Conservation (phyloP, 2,888 invertebrate species). For the Mimachlamys varia region DNA sequence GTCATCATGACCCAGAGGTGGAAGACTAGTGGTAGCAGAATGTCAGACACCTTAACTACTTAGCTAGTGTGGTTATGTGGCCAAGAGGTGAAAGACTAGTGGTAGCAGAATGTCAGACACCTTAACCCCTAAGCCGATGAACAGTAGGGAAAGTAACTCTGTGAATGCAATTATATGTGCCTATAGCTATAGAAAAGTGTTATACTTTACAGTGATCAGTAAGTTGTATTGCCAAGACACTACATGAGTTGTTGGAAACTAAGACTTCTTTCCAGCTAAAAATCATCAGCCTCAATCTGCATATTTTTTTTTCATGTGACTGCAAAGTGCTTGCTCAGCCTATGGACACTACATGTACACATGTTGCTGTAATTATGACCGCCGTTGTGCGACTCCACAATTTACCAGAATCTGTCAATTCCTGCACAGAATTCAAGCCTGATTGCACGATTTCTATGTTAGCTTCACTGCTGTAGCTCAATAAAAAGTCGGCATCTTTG, state of each 20-base stretch:
- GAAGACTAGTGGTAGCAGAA: too few relatives aligned
- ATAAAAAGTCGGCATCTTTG: background rate
- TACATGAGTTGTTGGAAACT: background rate
- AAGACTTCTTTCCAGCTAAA: background rate
- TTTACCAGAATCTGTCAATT: slow-evolving; percentile 1
- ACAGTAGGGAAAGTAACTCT: too few relatives aligned
- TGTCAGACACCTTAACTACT: too few relatives aligned
- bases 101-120: too few relatives aligned
- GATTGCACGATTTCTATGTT: background rate
- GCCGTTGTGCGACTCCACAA: background rate
- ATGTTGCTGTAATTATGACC: background rate
- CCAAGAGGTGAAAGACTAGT: too few relatives aligned
- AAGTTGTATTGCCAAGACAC: background rate
- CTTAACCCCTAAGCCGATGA: too few relatives aligned
- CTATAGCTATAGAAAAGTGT: background rate
- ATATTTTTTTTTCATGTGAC: background rate
- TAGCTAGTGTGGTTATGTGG: too few relatives aligned
- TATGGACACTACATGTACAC: background rate
- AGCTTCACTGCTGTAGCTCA: background rate
- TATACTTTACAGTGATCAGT: background rate
- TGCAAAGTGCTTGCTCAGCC: background rate
- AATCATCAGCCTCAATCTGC: background rate
- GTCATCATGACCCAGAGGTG: too few relatives aligned
- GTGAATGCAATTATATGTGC: too few relatives aligned
- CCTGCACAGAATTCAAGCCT: background rate